Evolutionary conservation across 92 coral and sea anemone genomes (phyloP).

Genomic region (Phymanthus crucifer): DNA sequence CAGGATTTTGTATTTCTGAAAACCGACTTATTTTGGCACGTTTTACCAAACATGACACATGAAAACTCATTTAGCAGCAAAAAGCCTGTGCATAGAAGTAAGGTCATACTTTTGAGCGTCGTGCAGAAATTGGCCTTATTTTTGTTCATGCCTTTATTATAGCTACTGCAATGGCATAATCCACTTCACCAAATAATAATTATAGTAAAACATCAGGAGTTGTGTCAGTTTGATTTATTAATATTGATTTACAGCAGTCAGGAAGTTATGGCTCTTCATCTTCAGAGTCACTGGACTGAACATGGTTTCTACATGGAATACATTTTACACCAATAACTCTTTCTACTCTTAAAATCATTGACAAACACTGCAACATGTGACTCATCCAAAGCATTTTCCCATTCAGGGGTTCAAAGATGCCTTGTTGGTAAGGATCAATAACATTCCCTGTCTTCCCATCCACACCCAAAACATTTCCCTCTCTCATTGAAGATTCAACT

Average conservation of each 20-base stretch:
- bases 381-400: constrained; percentile 61
- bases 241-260: background rate
- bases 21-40: too few relatives aligned
- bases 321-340: constrained; percentile 50
- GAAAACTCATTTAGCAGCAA: too few relatives aligned
- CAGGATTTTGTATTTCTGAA: too few relatives aligned
- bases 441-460: constrained; percentile 53
- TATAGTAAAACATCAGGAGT: too few relatives aligned
- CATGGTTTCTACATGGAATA: background rate
- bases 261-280: background rate
- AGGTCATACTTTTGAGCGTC: too few relatives aligned
- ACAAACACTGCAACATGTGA: constrained; percentile 63
- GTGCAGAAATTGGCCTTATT: too few relatives aligned
- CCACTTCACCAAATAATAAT: too few relatives aligned
- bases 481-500: constrained; percentile 50
- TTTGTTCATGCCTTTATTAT: too few relatives aligned
- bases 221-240: background rate
- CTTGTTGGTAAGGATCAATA: constrained; percentile 39
- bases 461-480: constrained; percentile 57
- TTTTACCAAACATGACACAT: too few relatives aligned
- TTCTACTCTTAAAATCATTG: constrained; percentile 76
- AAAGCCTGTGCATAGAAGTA: too few relatives aligned
- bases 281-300: background rate
- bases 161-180: too few relatives aligned
- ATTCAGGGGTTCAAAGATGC: constrained; percentile 64